Conservation (phyloP, 1,140 invertebrate genomes). For the Meloidogyne chitwoodi region DNA sequence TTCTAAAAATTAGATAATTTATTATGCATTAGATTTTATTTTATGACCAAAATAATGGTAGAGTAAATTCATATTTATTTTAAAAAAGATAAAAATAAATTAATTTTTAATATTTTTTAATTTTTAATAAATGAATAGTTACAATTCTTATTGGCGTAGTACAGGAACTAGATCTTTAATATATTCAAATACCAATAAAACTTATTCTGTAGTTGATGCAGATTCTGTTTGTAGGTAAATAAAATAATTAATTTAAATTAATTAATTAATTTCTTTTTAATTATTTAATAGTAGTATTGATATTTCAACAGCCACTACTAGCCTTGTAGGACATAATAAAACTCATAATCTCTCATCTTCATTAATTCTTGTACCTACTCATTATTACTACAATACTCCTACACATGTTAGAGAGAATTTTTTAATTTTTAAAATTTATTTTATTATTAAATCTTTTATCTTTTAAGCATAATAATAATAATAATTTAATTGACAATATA, state of each 20-base stretch:
- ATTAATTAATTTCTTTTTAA: neutral
- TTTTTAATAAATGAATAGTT: neutral
- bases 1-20: neutral
- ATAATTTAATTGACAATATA: neutral
- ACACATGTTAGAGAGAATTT: neutral
- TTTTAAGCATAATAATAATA: too few species aligned
- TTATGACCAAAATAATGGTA: too few species aligned
- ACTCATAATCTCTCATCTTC: constrained; percentile 24
- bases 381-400: neutral
- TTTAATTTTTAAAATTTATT: neutral
- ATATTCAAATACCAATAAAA: constrained; percentile 18
- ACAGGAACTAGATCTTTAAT: constrained; percentile 9
- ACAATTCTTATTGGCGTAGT: constrained; percentile 19
- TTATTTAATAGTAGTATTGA: constrained; percentile 17
- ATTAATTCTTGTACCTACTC: constrained; percentile 26
- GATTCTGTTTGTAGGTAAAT: constrained; percentile 31
- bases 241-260: neutral
- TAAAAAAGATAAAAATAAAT: neutral
- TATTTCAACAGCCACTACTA: neutral
- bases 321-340: constrained; percentile 16
- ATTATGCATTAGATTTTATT: neutral
- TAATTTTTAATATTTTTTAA: neutral
- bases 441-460: too few species aligned
- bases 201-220: constrained; percentile 4
- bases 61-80: too few species aligned